Base-by-base conservation (phyloP, 1,140 invertebrate species). In the Berghia stephanieae region DNA sequence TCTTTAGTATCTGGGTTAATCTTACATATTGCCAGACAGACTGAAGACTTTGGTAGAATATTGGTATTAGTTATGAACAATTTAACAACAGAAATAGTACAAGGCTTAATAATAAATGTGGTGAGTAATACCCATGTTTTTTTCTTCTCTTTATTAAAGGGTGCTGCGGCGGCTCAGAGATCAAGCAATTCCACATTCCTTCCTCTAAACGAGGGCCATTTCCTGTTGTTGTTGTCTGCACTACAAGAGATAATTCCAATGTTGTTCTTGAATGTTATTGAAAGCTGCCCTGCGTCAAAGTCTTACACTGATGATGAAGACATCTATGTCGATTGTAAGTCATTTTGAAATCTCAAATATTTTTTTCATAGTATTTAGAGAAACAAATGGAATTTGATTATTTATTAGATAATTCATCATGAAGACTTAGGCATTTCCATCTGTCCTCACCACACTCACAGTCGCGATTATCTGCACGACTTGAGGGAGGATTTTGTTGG, bases 211-310 rank as follows among this genome's bases (percentile, higher is more conserved):
- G 86, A 88, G 49, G 79, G 83, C 5, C 68, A 81, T 36, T 89
- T 88, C 80, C 79, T 85, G 40, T 71, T 86, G 34, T 75, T 84
- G 16, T 55, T 89, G 44, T 78, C 82, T 21, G 80, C 82, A 13
- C 76, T 88, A 36, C 81, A 84, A 70, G 83, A 86, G 75, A 78
- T 89, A 27, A 78, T 89, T 24, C 84, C 86, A 57, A 84, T 88
- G 74, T 79, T 88, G 34, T 89, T 85, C 81, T 31, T 89, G 2
- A 88, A 88, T 76, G 85, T 90, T 27, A 75, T 90, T 70, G 80
- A 87, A 78, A 83, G 79, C 46, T 87, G 86, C 18, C 89, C 89
- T 13, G 88, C 83, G 74, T 57, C 72, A 42, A 78, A 82, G 24
- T 70, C 44, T 1, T 38, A 43, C 16, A 57, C 81, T 16, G 79